These are phyloP conservation scores for Poecilia wingei DNA, from an alignment of 2,797 vertebrate species.

Conservation along the genomic window DNA sequence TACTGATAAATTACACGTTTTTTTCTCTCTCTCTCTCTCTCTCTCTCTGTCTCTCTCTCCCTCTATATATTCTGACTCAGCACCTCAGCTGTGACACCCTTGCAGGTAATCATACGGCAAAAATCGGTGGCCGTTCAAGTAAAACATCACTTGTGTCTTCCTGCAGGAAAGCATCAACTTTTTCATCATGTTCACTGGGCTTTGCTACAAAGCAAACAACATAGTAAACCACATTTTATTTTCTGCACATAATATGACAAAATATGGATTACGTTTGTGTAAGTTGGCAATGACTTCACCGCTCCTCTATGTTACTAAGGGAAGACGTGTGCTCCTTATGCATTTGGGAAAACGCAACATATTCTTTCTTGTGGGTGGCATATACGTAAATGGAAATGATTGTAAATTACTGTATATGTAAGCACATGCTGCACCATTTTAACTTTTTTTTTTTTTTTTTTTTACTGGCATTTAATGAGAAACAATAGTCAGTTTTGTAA, in stretches of 20 bases:
- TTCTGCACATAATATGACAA: not conserved
- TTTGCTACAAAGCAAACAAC: conserved; percentile 4
- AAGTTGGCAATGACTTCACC: conserved; percentile 12
- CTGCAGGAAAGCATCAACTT: not conserved
- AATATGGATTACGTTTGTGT: not conserved
- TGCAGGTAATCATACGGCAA: conserved; percentile 19
- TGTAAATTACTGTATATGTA: not conserved
- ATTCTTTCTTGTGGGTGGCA: not conserved
- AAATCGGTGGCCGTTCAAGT: conserved; percentile 1
- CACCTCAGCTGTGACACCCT: conserved; percentile 11
- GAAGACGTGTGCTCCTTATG: conserved; percentile 7
- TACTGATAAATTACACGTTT: conserved; percentile 7
- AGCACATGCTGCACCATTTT: not conserved
- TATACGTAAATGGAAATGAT: no score
- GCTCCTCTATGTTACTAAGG: conserved; percentile 8
- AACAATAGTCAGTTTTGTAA: not conserved
- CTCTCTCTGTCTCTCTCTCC: not conserved
- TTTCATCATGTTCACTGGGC: not conserved
- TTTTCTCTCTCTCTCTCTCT: not conserved
- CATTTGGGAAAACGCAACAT: conserved; percentile 18
- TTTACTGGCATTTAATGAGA: not conserved
- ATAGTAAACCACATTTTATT: not conserved
- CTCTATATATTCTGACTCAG: conserved; percentile 5
- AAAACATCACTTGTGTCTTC: not conserved
- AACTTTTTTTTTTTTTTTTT: not conserved